These are phyloP conservation scores for Eulacestoma nigropectus DNA, from an alignment of 2,113 vertebrate species.

Conservation along the genomic window DNA sequence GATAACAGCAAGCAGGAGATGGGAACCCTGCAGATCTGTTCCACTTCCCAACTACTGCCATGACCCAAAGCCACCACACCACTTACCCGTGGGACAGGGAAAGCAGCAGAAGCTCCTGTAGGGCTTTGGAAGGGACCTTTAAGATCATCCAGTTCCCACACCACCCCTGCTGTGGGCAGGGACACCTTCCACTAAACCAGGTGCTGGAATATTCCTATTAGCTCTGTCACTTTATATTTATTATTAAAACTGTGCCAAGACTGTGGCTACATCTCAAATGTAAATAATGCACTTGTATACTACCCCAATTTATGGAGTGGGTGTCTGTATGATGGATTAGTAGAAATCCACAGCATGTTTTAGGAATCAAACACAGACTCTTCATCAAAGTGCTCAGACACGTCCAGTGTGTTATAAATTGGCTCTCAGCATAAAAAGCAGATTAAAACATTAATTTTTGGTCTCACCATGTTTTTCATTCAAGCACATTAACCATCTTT, in stretches of 20 bases:
- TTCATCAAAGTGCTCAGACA: not conserved
- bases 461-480: not conserved
- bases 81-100: not conserved
- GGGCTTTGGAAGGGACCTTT: not conserved
- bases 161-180: not conserved
- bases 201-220: not conserved
- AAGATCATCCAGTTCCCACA: not conserved
- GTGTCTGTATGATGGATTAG: not conserved
- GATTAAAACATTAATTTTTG: not conserved
- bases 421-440: not conserved
- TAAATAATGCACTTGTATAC: not conserved
- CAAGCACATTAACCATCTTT: not conserved
- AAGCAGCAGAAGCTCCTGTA: not conserved
- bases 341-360: not conserved
- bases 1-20: not conserved
- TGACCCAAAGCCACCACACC: rapidly evolving
- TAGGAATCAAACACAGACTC: not conserved
- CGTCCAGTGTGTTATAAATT: not conserved
- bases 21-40: not conserved
- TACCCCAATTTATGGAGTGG: not conserved
- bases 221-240: not conserved
- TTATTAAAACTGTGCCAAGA: not conserved
- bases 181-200: not conserved
- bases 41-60: rapidly evolving
- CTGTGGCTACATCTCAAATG: not conserved